Percentiles rank a stretch among this genome's conserved stretches.
Conservation (phyloP, 1,140 invertebrate species). For the Polypedilum vanderplanki region DNA sequence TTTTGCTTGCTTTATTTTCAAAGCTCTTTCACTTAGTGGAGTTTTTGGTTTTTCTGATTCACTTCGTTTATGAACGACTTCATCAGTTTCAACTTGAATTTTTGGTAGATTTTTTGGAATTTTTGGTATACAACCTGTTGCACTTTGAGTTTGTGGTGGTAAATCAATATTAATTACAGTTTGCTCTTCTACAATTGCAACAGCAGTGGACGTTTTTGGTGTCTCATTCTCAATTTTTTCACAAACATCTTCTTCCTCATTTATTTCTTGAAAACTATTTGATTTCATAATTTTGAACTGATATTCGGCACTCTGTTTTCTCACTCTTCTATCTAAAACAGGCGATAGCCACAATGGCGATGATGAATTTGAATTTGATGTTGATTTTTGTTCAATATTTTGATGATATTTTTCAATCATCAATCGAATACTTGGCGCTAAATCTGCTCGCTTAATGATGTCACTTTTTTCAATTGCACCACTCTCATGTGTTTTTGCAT, state of each 20-base stretch:
- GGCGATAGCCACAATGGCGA: conserved; percentile 56
- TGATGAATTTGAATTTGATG: conserved; percentile 49
- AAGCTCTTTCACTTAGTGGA: conserved; percentile 45
- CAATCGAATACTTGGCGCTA: conserved; percentile 56
- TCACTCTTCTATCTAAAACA: conserved; percentile 49
- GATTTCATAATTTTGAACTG: conserved; percentile 52
- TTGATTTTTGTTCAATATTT: conserved; percentile 40
- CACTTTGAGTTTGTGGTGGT: background rate
- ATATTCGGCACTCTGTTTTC: conserved; percentile 50
- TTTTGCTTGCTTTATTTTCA: conserved; percentile 54
- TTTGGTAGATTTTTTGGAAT: background rate
- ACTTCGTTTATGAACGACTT: background rate
- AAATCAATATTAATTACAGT: background rate
- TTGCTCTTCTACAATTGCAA: background rate
- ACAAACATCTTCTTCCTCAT: background rate
- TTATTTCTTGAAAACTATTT: conserved; percentile 47
- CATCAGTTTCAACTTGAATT: background rate
- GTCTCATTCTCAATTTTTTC: background rate
- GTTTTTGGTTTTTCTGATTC: conserved; percentile 35
- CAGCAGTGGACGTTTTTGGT: background rate
- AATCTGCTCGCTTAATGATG: conserved; percentile 46
- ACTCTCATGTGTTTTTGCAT: conserved; percentile 49
- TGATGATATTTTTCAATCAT: conserved; percentile 60
- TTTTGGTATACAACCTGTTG: background rate
- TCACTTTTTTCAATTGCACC: conserved; percentile 45